A percentile compares a stretch with the other conserved stretches of the same genome.
Evolutionary conservation across 2,888 invertebrate genomes (phyloP).

Genomic region (Tenthredo amoena): DNA sequence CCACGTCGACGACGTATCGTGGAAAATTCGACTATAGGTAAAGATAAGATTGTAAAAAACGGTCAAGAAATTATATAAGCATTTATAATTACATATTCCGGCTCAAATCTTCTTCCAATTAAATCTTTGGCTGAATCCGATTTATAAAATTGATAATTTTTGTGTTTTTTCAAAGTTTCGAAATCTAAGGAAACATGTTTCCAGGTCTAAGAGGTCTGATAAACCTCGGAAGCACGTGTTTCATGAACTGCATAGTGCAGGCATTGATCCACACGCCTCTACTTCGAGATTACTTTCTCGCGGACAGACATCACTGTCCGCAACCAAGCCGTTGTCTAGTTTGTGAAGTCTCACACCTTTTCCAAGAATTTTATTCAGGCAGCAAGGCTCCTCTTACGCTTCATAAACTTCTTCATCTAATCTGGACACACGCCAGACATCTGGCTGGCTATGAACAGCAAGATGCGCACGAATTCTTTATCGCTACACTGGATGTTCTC

Average conservation of each 20-base stretch:
- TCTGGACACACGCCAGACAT: slow-evolving; percentile 98
- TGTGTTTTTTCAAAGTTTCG: not conserved
- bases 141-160: not conserved
- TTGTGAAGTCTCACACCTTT: slow-evolving; percentile 96
- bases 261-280: slow-evolving; percentile 97
- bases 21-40: slow-evolving; percentile 90
- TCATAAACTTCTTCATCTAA: slow-evolving; percentile 93
- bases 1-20: slow-evolving; percentile 89
- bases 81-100: not conserved
- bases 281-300: slow-evolving; percentile 96
- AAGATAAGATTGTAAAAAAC: not conserved
- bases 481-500: slow-evolving; percentile 95
- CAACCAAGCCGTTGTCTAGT: slow-evolving; percentile 92
- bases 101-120: not conserved
- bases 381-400: slow-evolving; percentile 93
- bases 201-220: slow-evolving; percentile 93
- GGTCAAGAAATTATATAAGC: not conserved
- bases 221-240: slow-evolving; percentile 98
- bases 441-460: slow-evolving; percentile 98
- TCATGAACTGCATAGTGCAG: slow-evolving; percentile 98
- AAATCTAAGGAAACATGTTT: slow-evolving; percentile 58
- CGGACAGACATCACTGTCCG: slow-evolving; percentile 94
- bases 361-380: slow-evolving; percentile 98
- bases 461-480: slow-evolving; percentile 99
- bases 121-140: not conserved